phyloP scores from a whole-genome alignment of 2,888 invertebrate genomes.

The Aleiodes alternator region DNA sequence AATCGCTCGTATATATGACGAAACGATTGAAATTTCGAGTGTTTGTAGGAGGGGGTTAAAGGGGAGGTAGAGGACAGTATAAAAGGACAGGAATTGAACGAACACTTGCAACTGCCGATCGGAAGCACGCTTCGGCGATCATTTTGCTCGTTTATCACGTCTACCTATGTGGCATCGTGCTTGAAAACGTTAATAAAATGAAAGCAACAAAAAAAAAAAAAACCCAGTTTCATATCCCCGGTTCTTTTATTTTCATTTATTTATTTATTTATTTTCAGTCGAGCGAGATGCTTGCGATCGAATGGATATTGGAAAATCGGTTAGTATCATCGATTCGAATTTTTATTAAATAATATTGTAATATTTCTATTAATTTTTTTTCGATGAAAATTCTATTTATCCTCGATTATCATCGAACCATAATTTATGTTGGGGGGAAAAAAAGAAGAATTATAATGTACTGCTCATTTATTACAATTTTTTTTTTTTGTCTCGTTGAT shows the following conservation, averaged over 20 bases:
- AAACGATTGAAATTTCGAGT: slow-evolving; percentile 26
- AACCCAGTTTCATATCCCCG: not conserved
- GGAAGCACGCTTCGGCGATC: slow-evolving; percentile 19
- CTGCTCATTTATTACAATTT: too few relatives aligned
- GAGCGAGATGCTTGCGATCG: too few relatives aligned
- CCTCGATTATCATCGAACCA: too few relatives aligned
- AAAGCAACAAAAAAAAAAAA: slow-evolving; percentile 20
- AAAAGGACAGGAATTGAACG: slow-evolving; percentile 39
- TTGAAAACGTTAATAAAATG: slow-evolving; percentile 26
- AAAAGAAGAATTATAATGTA: too few relatives aligned
- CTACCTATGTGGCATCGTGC: not conserved
- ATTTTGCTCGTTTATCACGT: slow-evolving; percentile 34
- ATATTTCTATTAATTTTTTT: too few relatives aligned
- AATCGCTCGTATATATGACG: slow-evolving; percentile 10
- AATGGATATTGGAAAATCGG: too few relatives aligned
- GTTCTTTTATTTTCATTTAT: not conserved
- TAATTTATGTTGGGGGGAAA: too few relatives aligned
- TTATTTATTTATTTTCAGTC: too few relatives aligned
- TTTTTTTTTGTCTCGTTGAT: too few relatives aligned
- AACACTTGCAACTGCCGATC: slow-evolving; percentile 41
- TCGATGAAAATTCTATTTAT: too few relatives aligned
- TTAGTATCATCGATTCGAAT: too few relatives aligned
- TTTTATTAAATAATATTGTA: too few relatives aligned
- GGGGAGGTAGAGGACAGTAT: not conserved
- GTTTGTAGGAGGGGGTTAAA: not conserved